These are phyloP conservation scores for Polypedilum vanderplanki DNA, from an alignment of 1,140 invertebrate species.

Conservation along the genomic window DNA sequence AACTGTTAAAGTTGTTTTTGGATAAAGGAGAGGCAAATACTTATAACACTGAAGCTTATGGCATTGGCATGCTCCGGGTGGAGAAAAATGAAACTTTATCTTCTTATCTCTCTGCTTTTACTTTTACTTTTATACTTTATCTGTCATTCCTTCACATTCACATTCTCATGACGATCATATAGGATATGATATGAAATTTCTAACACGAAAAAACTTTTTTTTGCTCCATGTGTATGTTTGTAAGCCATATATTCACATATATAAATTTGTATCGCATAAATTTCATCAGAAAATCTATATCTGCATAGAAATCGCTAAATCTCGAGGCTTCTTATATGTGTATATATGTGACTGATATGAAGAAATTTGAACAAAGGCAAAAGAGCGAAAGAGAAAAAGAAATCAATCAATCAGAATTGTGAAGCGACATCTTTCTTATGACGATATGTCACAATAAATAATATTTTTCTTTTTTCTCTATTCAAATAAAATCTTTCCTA, in stretches of 20 bases:
- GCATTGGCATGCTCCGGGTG: not conserved
- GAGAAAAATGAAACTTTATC: constrained; percentile 6
- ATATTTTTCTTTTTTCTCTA: no score
- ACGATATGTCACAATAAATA: constrained; percentile 16
- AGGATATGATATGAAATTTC: no score
- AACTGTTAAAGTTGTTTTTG: no score
- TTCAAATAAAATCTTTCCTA: no score
- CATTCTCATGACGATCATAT: not conserved
- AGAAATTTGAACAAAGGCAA: not conserved
- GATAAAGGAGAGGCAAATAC: no score
- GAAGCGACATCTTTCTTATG: not conserved
- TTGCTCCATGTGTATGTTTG: no score
- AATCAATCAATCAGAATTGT: constrained; percentile 19
- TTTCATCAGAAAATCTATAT: no score
- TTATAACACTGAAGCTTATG: not conserved
- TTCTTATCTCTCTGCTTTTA: constrained; percentile 13
- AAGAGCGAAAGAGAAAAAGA: not conserved
- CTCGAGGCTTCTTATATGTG: no score
- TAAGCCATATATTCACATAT: constrained; percentile 1
- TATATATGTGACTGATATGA: no score
- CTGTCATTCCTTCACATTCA: constrained; percentile 16
- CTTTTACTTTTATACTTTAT: constrained; percentile 7
- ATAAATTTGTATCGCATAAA: not conserved
- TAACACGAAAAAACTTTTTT: no score
- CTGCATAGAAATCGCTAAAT: no score